These are phyloP conservation scores for Leucoptera coffeella DNA, from an alignment of 2,888 invertebrate genomes.

Conservation along the genomic window DNA sequence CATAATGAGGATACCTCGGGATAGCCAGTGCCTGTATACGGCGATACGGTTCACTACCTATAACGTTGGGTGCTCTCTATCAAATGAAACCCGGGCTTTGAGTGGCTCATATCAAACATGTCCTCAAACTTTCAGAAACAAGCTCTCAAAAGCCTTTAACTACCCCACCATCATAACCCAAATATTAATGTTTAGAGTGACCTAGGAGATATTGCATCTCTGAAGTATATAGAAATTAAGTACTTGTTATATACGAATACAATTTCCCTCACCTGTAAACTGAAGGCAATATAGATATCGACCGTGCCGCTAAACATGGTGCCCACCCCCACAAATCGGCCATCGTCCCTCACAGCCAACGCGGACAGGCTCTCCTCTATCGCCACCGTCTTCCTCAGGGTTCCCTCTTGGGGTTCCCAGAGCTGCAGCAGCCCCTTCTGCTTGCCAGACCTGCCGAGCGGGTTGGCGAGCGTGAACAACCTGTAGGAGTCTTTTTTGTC, in stretches of 20 bases:
- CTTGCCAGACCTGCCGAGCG: constrained; percentile 64
- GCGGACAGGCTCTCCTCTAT: constrained; percentile 76
- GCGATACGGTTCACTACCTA: too few relatives aligned
- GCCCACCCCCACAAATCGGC: constrained; percentile 85
- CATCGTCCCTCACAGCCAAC: constrained; percentile 84
- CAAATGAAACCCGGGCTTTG: too few relatives aligned
- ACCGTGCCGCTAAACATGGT: constrained; percentile 92
- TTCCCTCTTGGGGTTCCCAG: constrained; percentile 56
- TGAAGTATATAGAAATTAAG: not conserved
- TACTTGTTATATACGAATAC: too few relatives aligned
- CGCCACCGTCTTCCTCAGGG: constrained; percentile 48
- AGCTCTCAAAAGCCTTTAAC: not conserved
- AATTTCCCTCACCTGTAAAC: constrained; percentile 62
- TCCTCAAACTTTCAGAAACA: too few relatives aligned
- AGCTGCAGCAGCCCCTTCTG: constrained; percentile 70
- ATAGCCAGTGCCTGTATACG: too few relatives aligned
- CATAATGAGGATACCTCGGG: too few relatives aligned
- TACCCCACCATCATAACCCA: not conserved
- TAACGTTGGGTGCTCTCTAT: too few relatives aligned
- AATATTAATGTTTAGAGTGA: not conserved
- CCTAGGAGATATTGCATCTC: not conserved
- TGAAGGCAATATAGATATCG: constrained; percentile 85
- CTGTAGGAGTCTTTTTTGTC: constrained; percentile 58
- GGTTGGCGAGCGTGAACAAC: constrained; percentile 77
- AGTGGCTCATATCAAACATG: too few relatives aligned